Base-by-base conservation (phyloP, 2,113 vertebrate species). In the Poeciliopsis turrubarensis region DNA sequence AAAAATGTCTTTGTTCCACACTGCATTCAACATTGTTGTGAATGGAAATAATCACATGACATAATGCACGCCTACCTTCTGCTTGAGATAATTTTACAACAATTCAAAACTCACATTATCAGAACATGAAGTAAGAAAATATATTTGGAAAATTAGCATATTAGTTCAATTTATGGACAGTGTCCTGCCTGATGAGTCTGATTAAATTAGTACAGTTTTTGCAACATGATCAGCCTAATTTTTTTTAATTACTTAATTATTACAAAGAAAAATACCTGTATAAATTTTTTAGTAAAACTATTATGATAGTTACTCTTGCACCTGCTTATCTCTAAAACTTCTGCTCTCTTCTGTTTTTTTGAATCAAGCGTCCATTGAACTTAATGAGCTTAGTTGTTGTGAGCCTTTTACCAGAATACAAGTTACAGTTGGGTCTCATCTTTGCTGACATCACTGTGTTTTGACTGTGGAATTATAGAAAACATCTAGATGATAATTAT, bases 1-100 rank as follows among this genome's bases (percentile, higher is more conserved):
- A 89, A 34, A 87, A 74, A 77, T 79, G 70, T 87, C 86, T 87
- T 88, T 91, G 87, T 88, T 87, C 87, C 83, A 71, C 87, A 80
- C 79, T 71, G 73, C 31, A 19, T 57, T 75, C 78, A 60, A 83
- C 75, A 73, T 84, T 73, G 64, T 80, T 78, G 77, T 90, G 87
- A 86, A 89, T 86, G 82, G 54, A n/a, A 64, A 76, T 62, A 60
- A 29, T 14, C 64, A 34, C 17, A 39, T 60, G 47, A 64, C 41
- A 73, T 60, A 26, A 44, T 60, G 4, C 13, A 32, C 64, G 39
- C 77, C 64, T 66, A 44, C n/a, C 30, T 12, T 1, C 31, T 8
- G 30, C 78, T 84, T 78, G 78, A 19, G 29, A 82, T 87, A 10
- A 61, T 75, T 80, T 73, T 14, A 34, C 64, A 5, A 25, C 70